phyloP scores from a whole-genome alignment of 2,888 invertebrate genomes.

The Yponomeuta plumbellus region DNA sequence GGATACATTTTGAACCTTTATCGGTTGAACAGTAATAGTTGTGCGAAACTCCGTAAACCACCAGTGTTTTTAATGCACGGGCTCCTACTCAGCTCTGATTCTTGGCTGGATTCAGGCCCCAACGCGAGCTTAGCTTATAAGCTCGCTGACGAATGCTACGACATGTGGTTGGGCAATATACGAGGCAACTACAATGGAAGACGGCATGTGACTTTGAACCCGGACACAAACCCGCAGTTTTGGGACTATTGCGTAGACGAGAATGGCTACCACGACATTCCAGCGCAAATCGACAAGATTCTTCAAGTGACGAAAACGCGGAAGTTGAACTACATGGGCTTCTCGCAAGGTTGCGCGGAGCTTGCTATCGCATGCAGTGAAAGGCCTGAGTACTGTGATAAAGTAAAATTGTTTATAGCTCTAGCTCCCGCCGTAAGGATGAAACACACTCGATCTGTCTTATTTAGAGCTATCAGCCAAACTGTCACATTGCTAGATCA shows the following conservation, averaged over 20 bases:
- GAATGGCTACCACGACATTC: constrained; percentile 81
- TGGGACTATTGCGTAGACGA: constrained; percentile 83
- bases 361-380: constrained; percentile 76
- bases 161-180: constrained; percentile 20
- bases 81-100: constrained; percentile 15
- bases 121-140: constrained; percentile 15
- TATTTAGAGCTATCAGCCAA: not conserved
- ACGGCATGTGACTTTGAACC: constrained; percentile 51
- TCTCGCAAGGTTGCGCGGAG: constrained; percentile 81
- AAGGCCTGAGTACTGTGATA: constrained; percentile 73
- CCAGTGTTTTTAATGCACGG: constrained; percentile 19
- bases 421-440: constrained; percentile 79
- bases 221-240: constrained; percentile 42
- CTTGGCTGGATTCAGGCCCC: constrained; percentile 13
- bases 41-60: constrained; percentile 26
- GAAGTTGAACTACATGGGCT: constrained; percentile 81
- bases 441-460: constrained; percentile 46
- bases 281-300: constrained; percentile 81
- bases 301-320: constrained; percentile 62
- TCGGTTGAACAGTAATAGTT: constrained; percentile 38
- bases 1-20: constrained; percentile 53
- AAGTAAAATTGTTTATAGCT: constrained; percentile 73
- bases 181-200: constrained; percentile 47
- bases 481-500: too few species aligned
- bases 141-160: constrained; percentile 18